Conservation (phyloP, 2,113 vertebrate species). For the Numenius arquata region DNA sequence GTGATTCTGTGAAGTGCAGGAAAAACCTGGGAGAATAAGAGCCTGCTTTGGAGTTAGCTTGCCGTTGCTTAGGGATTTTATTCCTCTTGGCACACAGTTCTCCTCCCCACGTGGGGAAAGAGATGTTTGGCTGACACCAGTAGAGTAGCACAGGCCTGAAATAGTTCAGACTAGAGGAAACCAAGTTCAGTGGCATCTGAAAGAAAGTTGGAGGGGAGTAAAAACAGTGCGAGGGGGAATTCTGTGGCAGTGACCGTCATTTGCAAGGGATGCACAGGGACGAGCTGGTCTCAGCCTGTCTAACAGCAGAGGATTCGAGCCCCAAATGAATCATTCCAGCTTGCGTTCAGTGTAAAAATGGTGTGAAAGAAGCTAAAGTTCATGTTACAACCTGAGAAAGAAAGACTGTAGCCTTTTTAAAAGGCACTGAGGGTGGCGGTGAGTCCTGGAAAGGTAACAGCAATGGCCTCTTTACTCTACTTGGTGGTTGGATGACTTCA, state of each 20-base stretch:
- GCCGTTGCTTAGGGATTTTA: not conserved
- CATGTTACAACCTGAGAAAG: slow-evolving; percentile 4
- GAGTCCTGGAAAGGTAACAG: slow-evolving; percentile 24
- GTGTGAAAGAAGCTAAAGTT: slow-evolving; percentile 10
- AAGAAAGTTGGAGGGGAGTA: not conserved
- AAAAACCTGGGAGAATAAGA: not conserved
- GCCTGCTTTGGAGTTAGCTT: not conserved
- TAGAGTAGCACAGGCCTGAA: not conserved
- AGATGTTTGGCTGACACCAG: not conserved
- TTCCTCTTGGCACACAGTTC: not conserved
- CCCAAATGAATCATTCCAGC: not conserved
- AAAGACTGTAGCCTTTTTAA: not conserved
- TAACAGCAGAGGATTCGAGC: not conserved
- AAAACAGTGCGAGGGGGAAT: not conserved
- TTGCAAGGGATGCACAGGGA: not conserved
- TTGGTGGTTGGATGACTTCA: slow-evolving; percentile 70
- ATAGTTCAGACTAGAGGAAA: not conserved
- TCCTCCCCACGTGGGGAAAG: not conserved
- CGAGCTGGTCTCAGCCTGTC: not conserved
- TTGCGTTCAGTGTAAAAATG: not conserved
- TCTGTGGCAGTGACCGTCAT: not conserved
- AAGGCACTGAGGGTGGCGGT: not conserved
- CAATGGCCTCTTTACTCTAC: slow-evolving; percentile 14
- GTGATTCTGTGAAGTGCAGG: not conserved
- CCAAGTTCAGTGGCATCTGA: not conserved